Conservation (phyloP, 2,797 vertebrate genomes). For the Sebastiscus tertius region DNA sequence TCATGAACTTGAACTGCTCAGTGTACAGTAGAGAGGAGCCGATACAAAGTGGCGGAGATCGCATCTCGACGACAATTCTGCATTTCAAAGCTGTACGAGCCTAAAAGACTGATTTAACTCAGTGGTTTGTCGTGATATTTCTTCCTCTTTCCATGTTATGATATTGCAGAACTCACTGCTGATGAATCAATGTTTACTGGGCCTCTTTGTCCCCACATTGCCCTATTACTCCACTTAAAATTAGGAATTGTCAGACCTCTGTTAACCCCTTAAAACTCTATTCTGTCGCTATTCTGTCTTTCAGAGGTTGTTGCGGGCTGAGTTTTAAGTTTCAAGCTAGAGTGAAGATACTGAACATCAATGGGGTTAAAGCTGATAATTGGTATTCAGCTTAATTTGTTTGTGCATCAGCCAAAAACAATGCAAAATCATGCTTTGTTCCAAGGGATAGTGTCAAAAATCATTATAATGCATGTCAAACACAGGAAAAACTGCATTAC, state of each 20-base stretch:
- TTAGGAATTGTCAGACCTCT: background rate
- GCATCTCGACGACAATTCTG: background rate
- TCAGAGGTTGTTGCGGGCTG: no score
- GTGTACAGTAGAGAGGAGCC: background rate
- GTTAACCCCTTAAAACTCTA: background rate
- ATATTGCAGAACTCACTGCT: background rate
- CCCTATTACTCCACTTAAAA: background rate
- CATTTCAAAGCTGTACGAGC: background rate
- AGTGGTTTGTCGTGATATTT: conserved; percentile 3
- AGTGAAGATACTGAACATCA: no score
- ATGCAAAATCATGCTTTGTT: background rate
- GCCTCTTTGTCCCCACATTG: background rate
- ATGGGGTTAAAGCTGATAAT: background rate
- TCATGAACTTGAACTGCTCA: background rate
- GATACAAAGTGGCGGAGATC: background rate
- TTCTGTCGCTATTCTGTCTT: no score
- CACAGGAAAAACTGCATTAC: background rate
- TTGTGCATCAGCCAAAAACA: background rate
- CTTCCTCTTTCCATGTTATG: background rate
- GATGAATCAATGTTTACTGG: conserved; percentile 1
- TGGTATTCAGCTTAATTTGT: background rate
- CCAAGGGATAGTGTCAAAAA: background rate
- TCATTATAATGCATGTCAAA: background rate
- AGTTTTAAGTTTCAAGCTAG: background rate
- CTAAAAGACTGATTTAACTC: conserved; percentile 6